A percentile compares a stretch with the other conserved stretches of the same genome.
Conservation (phyloP, 1,140 invertebrate genomes). For the Leptonema lineaticorne region DNA sequence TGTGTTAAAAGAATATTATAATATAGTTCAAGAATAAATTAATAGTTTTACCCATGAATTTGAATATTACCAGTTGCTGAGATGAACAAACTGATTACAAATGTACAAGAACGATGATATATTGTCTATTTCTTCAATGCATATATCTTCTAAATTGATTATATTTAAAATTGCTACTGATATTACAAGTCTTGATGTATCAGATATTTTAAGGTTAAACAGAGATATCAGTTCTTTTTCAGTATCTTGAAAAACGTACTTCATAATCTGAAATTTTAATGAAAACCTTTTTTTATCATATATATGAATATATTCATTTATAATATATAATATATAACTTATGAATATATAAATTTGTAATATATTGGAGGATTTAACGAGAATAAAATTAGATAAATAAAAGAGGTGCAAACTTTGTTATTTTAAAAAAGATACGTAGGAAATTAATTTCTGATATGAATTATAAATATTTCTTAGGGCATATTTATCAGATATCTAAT, state of each 20-base stretch:
- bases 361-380: too few relatives aligned
- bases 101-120: slow-evolving; percentile 23
- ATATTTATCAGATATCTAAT: too few relatives aligned
- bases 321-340: too few relatives aligned
- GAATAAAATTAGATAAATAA: too few relatives aligned
- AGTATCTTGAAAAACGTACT: neutral
- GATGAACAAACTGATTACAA: slow-evolving; percentile 20
- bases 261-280: slow-evolving; percentile 22
- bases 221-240: neutral
- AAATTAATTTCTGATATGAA: too few relatives aligned
- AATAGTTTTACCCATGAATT: neutral
- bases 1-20: slow-evolving; percentile 38
- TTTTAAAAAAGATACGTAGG: too few relatives aligned
- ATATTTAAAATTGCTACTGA: slow-evolving; percentile 35
- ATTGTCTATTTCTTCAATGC: slow-evolving; percentile 2
- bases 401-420: too few relatives aligned
- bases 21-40: neutral
- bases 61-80: slow-evolving; percentile 32
- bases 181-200: slow-evolving; percentile 21
- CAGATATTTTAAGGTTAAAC: slow-evolving; percentile 2
- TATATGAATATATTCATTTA: neutral
- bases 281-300: neutral
- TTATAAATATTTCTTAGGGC: too few relatives aligned
- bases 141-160: slow-evolving; percentile 24
- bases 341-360: too few relatives aligned